phyloP scores from a whole-genome alignment of 92 coral and sea anemone genomes.

The Chrysogorgia sp. region DNA sequence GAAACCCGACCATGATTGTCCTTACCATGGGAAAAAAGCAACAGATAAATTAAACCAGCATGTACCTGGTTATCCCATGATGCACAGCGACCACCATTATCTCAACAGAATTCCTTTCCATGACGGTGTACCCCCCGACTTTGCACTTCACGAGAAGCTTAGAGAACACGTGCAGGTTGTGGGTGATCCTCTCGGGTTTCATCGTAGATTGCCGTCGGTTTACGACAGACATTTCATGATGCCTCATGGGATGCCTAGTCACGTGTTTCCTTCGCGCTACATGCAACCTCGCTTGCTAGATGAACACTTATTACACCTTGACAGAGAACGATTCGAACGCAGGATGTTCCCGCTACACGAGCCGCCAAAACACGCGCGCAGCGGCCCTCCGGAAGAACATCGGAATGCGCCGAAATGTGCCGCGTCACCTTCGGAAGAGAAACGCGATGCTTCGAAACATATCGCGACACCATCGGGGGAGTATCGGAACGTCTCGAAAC shows the following conservation, averaged over 20 bases:
- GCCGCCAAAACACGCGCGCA: constrained; percentile 12
- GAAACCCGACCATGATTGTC: constrained; percentile 94
- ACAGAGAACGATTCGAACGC: constrained; percentile 20
- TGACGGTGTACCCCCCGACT: neutral
- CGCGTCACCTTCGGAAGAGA: constrained; percentile 19
- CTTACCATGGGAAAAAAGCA: constrained; percentile 84
- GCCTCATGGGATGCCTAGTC: constrained; percentile 32
- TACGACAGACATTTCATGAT: constrained; percentile 24
- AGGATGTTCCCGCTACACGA: constrained; percentile 5
- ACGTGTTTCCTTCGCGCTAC: constrained; percentile 9
- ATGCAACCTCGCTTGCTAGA: constrained; percentile 18
- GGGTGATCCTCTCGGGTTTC: constrained; percentile 20
- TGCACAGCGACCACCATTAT: constrained; percentile 8
- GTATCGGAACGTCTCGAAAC: neutral
- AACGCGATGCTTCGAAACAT: constrained; percentile 9
- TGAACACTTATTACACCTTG: constrained; percentile 2
- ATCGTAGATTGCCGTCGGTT: constrained; percentile 11
- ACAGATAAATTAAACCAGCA: constrained; percentile 64
- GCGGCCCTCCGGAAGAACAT: neutral
- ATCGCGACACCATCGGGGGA: constrained; percentile 1
- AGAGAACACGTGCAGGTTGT: constrained; percentile 19
- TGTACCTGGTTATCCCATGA: constrained; percentile 26
- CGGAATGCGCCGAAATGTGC: constrained; percentile 2
- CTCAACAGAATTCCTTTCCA: constrained; percentile 4
- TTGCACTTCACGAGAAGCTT: constrained; percentile 14